Conservation (phyloP, 2,888 invertebrate genomes). For the Petrolisthes cinctipes region DNA sequence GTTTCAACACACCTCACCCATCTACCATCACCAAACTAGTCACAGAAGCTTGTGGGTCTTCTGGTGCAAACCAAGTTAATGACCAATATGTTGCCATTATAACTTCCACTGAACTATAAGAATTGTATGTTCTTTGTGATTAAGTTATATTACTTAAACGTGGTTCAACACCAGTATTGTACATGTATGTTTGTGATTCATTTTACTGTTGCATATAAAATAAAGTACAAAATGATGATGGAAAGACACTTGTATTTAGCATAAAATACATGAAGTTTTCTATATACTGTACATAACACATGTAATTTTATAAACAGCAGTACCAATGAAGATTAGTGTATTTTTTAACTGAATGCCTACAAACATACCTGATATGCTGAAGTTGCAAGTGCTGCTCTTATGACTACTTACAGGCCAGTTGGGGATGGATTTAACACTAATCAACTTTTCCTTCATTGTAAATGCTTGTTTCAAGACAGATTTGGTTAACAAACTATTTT, state of each 20-base stretch:
- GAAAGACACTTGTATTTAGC: slow-evolving; percentile 60
- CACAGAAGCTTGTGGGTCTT: too few relatives aligned
- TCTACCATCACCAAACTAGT: too few relatives aligned
- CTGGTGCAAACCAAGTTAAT: too few relatives aligned
- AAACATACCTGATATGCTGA: slow-evolving; percentile 36
- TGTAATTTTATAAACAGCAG: slow-evolving; percentile 27
- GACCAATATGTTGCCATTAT: too few relatives aligned
- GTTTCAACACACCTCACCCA: too few relatives aligned
- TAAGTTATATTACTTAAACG: too few relatives aligned
- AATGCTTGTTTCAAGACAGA: not conserved
- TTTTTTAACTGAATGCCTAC: slow-evolving; percentile 27
- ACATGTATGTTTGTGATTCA: too few relatives aligned
- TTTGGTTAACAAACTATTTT: slow-evolving; percentile 15
- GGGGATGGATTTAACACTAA: not conserved
- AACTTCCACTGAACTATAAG: too few relatives aligned
- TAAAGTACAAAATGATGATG: slow-evolving; percentile 23
- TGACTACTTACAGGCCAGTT: not conserved
- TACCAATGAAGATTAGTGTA: slow-evolving; percentile 24
- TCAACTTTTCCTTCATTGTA: not conserved
- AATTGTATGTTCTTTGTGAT: too few relatives aligned
- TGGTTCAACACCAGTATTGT: too few relatives aligned
- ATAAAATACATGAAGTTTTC: slow-evolving; percentile 57
- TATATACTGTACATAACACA: slow-evolving; percentile 43
- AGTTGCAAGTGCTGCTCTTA: not conserved
- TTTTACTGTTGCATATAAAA: not conserved